Evolutionary conservation across 2,888 invertebrate genomes (phyloP).

Genomic region (Unio pictorum): DNA sequence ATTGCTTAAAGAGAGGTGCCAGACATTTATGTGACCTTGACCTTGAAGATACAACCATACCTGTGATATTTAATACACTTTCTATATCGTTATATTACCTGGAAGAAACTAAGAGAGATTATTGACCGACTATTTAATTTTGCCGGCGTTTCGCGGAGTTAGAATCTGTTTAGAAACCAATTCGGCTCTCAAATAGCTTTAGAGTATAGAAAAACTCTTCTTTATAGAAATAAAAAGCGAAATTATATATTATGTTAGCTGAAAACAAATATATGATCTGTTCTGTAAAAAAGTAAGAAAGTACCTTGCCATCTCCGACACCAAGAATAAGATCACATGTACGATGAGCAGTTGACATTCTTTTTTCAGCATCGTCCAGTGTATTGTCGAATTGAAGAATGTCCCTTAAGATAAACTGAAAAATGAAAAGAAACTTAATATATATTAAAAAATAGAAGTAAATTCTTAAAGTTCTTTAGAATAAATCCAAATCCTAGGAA

Average conservation of each 20-base stretch:
- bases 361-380: constrained; percentile 33
- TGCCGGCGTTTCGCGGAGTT: no score
- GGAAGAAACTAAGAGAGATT: no score
- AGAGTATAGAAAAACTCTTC: background rate
- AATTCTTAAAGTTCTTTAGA: no score
- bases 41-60: no score
- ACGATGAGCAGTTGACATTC: constrained; percentile 34
- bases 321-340: constrained; percentile 56
- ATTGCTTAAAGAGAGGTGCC: no score
- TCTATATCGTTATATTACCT: no score
- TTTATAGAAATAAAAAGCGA: background rate
- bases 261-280: background rate
- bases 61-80: no score
- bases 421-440: background rate
- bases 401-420: constrained; percentile 49
- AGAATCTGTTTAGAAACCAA: no score
- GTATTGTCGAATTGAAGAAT: constrained; percentile 50
- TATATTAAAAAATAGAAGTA: no score
- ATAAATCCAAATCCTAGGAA: no score
- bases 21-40: no score
- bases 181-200: background rate
- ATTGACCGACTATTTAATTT: no score
- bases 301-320: constrained; percentile 54
- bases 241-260: background rate
- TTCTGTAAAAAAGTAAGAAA: background rate